These are phyloP conservation scores for Tamias sibiricus DNA, from an alignment of 2,113 vertebrate genomes.

Conservation along the genomic window DNA sequence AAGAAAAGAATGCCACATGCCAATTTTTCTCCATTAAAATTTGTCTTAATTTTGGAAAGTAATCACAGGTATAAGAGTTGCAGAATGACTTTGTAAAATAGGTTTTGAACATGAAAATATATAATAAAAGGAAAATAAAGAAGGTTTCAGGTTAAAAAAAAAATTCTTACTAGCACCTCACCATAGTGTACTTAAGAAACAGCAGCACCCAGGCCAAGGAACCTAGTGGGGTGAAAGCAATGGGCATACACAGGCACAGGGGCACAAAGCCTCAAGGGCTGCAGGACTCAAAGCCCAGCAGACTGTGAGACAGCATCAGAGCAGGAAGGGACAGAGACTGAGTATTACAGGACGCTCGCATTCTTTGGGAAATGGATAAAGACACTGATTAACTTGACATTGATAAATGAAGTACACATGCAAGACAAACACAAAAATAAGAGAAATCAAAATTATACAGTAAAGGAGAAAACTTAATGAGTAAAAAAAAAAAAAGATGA, in stretches of 20 bases:
- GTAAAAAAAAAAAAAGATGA: neutral
- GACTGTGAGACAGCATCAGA: neutral
- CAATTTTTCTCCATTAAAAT: neutral
- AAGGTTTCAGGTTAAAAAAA: neutral
- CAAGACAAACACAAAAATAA: constrained; percentile 15
- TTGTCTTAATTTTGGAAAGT: constrained; percentile 41
- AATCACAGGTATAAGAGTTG: neutral
- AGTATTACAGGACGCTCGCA: neutral
- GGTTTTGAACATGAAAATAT: neutral
- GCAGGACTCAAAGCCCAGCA: neutral
- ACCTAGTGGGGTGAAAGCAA: accelerated
- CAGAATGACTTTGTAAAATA: constrained; percentile 1
- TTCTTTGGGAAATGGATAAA: neutral
- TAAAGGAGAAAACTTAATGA: neutral
- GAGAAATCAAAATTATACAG: neutral
- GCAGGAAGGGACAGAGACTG: neutral
- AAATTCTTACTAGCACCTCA: neutral
- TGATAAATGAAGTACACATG: neutral
- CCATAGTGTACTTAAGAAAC: neutral
- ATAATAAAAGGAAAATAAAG: constrained; percentile 5
- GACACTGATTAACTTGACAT: neutral
- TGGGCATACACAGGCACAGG: neutral
- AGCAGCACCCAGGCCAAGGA: neutral
- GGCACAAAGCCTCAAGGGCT: neutral
- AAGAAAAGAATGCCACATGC: neutral